A percentile compares a stretch with the other conserved stretches of the same genome.
phyloP scores from a whole-genome alignment of 2,888 invertebrate genomes.

The Andrena praecox region DNA sequence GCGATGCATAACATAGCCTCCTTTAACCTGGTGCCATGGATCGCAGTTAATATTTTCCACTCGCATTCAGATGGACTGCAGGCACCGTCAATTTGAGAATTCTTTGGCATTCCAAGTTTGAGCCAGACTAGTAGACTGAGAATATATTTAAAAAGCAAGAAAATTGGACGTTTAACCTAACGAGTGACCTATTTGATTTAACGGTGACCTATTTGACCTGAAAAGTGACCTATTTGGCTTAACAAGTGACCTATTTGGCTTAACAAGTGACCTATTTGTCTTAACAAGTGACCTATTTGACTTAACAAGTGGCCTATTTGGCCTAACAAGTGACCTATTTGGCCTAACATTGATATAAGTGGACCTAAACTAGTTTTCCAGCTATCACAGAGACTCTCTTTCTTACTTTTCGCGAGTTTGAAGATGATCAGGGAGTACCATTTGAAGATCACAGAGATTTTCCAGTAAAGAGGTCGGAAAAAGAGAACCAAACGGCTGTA shows the following conservation, averaged over 20 bases:
- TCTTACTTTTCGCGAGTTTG: conserved; percentile 29
- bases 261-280: too few species aligned
- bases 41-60: conserved; percentile 24
- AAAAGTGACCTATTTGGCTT: too few species aligned
- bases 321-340: too few species aligned
- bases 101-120: background rate
- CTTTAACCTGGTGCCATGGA: conserved; percentile 14
- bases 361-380: conserved; percentile 33
- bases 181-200: too few species aligned
- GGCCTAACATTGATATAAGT: too few species aligned
- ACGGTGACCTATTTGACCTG: too few species aligned
- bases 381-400: conserved; percentile 31
- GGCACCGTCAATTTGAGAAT: background rate
- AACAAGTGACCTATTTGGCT: too few species aligned
- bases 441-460: conserved; percentile 48
- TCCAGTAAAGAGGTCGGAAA: background rate
- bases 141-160: too few species aligned
- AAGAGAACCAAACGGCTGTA: conserved; percentile 7
- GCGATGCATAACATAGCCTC: conserved; percentile 42
- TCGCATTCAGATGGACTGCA: background rate
- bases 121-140: too few species aligned
- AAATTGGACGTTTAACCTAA: too few species aligned
- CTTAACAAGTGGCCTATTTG: too few species aligned
- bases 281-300: too few species aligned
- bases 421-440: conserved; percentile 31